These are phyloP conservation scores for Lethenteron camtschaticum DNA, from an alignment of 2,113 vertebrate species.

Conservation along the genomic window DNA sequence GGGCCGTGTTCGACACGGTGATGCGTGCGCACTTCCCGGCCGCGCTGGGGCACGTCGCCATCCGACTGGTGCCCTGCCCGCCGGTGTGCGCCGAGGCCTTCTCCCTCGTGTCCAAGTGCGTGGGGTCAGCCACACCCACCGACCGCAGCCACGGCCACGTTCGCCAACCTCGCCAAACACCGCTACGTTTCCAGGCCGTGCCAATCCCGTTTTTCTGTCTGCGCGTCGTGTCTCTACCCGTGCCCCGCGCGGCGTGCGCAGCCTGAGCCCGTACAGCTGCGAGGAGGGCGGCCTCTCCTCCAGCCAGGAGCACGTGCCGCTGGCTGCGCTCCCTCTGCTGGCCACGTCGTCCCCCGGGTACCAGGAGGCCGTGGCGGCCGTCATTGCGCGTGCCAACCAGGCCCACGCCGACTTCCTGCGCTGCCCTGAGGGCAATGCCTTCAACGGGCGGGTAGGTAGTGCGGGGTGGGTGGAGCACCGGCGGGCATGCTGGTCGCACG, in stretches of 20 bases:
- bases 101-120: slow-evolving; percentile 81
- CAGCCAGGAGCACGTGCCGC: slow-evolving; percentile 90
- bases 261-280: slow-evolving; percentile 79
- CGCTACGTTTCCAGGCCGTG: slow-evolving; percentile 76
- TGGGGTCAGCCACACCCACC: slow-evolving; percentile 22
- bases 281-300: slow-evolving; percentile 78
- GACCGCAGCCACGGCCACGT: slow-evolving; percentile 56
- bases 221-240: background rate
- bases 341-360: slow-evolving; percentile 84
- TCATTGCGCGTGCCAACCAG: slow-evolving; percentile 76
- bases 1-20: slow-evolving; percentile 69
- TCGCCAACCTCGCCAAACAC: slow-evolving; percentile 59
- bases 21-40: slow-evolving; percentile 59
- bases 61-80: slow-evolving; percentile 68
- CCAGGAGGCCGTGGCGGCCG: slow-evolving; percentile 65
- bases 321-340: slow-evolving; percentile 69
- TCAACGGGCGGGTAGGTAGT: slow-evolving; percentile 63
- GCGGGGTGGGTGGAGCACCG: background rate
- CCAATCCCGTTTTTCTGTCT: slow-evolving; percentile 79
- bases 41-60: slow-evolving; percentile 48
- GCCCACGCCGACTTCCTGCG: slow-evolving; percentile 66
- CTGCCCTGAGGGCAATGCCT: slow-evolving; percentile 53
- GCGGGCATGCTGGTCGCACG: too few relatives aligned
- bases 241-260: slow-evolving; percentile 16
- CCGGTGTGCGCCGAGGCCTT: slow-evolving; percentile 80